These are phyloP conservation scores for Phylloscopus trochilus DNA, from an alignment of 2,113 vertebrate genomes.

Conservation along the genomic window DNA sequence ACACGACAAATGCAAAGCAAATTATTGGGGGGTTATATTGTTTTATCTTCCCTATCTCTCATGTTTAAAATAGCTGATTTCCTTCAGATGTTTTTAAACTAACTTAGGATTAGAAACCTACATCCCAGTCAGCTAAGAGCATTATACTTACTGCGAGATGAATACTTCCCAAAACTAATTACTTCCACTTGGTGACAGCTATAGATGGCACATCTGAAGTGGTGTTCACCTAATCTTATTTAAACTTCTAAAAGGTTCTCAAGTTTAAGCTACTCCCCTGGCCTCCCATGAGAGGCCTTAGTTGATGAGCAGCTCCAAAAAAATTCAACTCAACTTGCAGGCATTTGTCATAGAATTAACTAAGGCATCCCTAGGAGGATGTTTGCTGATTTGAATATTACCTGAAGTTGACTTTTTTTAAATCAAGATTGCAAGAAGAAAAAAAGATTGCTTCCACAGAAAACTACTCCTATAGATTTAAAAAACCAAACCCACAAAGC, in stretches of 20 bases:
- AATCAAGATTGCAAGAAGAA: background rate
- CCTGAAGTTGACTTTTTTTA: background rate
- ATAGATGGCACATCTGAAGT: background rate
- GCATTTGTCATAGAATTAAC: background rate
- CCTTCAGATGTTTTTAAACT: slow-evolving; percentile 7
- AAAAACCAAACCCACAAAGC: background rate
- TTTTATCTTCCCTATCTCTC: background rate
- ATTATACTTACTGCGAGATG: background rate
- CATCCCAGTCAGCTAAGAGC: background rate
- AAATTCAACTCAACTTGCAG: background rate
- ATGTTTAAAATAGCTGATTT: background rate
- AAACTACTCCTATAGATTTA: background rate
- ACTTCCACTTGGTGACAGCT: background rate
- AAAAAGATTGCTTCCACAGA: background rate
- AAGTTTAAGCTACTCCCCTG: background rate
- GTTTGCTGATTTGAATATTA: background rate
- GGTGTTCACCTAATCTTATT: background rate
- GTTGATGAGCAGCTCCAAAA: background rate
- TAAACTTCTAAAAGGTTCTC: background rate
- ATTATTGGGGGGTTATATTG: background rate
- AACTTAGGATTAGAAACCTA: slow-evolving; percentile 6
- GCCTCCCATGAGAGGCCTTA: background rate
- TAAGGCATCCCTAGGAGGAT: background rate
- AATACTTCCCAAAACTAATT: background rate
- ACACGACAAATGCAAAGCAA: background rate